These are phyloP conservation scores for Camponotus fellah DNA, from an alignment of 2,888 invertebrate genomes.

Conservation along the genomic window DNA sequence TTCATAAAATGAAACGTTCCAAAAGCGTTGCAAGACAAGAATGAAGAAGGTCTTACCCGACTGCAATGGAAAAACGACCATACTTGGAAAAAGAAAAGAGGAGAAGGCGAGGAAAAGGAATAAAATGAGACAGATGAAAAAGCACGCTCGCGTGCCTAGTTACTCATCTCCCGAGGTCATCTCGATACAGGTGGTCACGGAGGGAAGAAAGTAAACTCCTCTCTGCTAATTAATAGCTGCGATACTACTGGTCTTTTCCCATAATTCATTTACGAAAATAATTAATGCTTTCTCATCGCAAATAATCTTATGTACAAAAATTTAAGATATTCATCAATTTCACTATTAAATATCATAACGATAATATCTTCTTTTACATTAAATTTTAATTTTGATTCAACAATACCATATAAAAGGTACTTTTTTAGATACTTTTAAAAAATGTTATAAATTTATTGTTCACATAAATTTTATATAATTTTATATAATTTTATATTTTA, in stretches of 20 bases:
- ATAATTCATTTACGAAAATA: slow-evolving; percentile 12
- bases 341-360: neutral
- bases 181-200: slow-evolving; percentile 66
- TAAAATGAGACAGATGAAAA: slow-evolving; percentile 36
- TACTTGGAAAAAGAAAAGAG: slow-evolving; percentile 33
- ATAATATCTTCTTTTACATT: neutral
- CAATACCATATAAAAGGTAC: neutral
- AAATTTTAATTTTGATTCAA: neutral
- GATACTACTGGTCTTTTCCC: slow-evolving; percentile 18
- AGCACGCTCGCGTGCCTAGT: slow-evolving; percentile 34
- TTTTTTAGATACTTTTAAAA: neutral
- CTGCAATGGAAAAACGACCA: slow-evolving; percentile 28
- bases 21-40: slow-evolving; percentile 1
- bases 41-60: slow-evolving; percentile 16
- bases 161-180: slow-evolving; percentile 70
- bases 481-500: neutral
- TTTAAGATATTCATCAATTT: neutral
- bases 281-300: neutral
- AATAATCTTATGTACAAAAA: neutral
- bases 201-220: slow-evolving; percentile 74
- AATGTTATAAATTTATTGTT: neutral
- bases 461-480: neutral
- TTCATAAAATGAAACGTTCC: slow-evolving; percentile 19
- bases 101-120: neutral
- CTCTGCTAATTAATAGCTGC: slow-evolving; percentile 16